These are phyloP conservation scores for Cataglyphis rosenhaueri DNA, from an alignment of 2,888 invertebrate species.

Conservation along the genomic window DNA sequence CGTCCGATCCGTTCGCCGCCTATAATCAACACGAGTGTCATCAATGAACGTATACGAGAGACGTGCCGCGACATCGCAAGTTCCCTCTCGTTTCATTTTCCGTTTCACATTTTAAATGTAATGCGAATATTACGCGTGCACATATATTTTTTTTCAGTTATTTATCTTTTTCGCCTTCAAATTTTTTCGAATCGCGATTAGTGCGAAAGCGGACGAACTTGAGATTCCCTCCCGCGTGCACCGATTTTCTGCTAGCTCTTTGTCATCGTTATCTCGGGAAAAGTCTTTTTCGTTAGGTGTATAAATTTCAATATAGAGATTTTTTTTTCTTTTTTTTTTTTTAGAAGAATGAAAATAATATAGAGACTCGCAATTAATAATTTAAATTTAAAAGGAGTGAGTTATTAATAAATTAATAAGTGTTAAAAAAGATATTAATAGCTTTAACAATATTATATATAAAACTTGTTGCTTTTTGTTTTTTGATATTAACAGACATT, in stretches of 20 bases:
- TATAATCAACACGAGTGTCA: conserved; percentile 22
- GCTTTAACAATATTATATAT: not conserved
- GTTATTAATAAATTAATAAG: not conserved
- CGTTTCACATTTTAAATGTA: too few species aligned
- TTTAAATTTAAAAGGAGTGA: not conserved
- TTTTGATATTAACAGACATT: not conserved
- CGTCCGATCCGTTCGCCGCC: not conserved
- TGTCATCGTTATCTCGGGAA: not conserved
- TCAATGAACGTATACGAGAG: conserved; percentile 2
- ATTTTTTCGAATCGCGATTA: too few species aligned
- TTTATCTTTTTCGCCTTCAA: not conserved
- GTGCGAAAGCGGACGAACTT: too few species aligned
- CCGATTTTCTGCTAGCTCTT: not conserved
- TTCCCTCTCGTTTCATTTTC: not conserved
- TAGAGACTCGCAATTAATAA: not conserved
- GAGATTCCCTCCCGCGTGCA: not conserved
- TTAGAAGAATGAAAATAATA: not conserved
- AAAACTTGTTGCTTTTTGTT: not conserved
- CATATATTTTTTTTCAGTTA: not conserved
- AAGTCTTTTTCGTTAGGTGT: not conserved
- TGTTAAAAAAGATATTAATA: not conserved
- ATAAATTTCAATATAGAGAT: not conserved
- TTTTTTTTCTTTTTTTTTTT: not conserved
- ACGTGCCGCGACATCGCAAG: not conserved
- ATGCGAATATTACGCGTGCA: not conserved